Evolutionary conservation across 2,113 vertebrate genomes (phyloP).

Genomic region (Hemicordylus capensis): DNA sequence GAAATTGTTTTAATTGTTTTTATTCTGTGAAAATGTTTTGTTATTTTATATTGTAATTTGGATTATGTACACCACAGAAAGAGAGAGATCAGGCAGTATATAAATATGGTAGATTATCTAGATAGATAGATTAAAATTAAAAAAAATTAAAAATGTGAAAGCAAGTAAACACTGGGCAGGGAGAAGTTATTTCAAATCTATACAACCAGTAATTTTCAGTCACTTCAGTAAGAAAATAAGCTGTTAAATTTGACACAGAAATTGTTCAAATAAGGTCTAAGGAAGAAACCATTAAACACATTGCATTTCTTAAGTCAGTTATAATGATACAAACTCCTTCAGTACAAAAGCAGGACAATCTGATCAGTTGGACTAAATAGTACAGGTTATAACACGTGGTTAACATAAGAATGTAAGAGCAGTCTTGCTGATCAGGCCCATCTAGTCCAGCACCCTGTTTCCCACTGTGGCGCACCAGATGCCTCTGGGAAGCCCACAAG

Average conservation of each 20-base stretch:
- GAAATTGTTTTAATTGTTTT: too few relatives aligned
- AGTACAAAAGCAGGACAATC: background rate
- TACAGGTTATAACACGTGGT: background rate
- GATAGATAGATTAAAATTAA: too few relatives aligned
- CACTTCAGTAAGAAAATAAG: background rate
- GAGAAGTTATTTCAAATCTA: background rate
- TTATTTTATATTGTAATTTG: too few relatives aligned
- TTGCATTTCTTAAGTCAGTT: background rate
- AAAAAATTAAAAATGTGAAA: background rate
- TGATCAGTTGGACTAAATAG: background rate
- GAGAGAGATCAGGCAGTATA: too few relatives aligned
- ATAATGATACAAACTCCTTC: background rate
- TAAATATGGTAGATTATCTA: too few relatives aligned
- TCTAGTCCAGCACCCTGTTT: too few relatives aligned
- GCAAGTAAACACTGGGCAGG: background rate
- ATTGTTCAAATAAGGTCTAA: background rate
- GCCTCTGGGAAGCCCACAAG: too few relatives aligned
- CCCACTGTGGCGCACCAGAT: too few relatives aligned
- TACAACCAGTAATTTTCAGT: background rate
- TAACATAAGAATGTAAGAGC: too few relatives aligned
- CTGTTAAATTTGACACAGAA: background rate
- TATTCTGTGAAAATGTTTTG: too few relatives aligned
- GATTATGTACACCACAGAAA: too few relatives aligned
- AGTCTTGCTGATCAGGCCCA: too few relatives aligned
- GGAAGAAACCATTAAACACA: background rate